phyloP scores from a whole-genome alignment of 2,113 vertebrate species.

The Ondatra zibethicus region DNA sequence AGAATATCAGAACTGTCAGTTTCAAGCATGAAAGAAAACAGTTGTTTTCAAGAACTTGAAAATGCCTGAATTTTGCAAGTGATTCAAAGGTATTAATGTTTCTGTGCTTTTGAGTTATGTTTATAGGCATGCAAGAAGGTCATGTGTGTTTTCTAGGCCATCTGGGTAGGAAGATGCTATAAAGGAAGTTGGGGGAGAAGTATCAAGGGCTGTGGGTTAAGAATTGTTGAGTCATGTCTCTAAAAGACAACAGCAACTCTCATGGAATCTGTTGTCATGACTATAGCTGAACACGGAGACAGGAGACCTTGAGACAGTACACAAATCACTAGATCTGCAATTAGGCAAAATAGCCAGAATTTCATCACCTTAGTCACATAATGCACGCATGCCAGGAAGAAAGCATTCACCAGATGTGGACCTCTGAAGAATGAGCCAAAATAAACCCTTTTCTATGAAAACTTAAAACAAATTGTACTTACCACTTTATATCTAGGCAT shows the following conservation, averaged over 20 bases:
- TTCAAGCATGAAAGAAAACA: neutral
- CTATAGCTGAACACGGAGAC: fast-evolving
- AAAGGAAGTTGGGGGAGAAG: neutral
- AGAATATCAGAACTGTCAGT: neutral
- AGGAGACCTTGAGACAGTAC: neutral
- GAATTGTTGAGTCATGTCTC: too few relatives aligned
- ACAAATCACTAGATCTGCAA: neutral
- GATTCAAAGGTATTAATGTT: neutral
- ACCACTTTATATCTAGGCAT: neutral
- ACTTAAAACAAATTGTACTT: neutral
- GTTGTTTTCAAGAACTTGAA: neutral
- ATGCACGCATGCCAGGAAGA: neutral
- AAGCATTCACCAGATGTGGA: neutral
- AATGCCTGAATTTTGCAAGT: neutral
- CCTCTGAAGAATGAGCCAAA: neutral
- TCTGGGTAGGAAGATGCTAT: neutral
- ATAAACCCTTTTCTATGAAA: neutral
- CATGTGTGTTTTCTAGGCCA: neutral
- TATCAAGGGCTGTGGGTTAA: neutral
- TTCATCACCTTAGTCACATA: neutral
- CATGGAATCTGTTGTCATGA: neutral
- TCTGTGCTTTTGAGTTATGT: neutral
- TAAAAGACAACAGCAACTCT: neutral
- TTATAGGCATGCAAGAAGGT: neutral
- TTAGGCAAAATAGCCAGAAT: neutral